phyloP scores from a whole-genome alignment of 2,113 vertebrate species.

The Lagopus muta region DNA sequence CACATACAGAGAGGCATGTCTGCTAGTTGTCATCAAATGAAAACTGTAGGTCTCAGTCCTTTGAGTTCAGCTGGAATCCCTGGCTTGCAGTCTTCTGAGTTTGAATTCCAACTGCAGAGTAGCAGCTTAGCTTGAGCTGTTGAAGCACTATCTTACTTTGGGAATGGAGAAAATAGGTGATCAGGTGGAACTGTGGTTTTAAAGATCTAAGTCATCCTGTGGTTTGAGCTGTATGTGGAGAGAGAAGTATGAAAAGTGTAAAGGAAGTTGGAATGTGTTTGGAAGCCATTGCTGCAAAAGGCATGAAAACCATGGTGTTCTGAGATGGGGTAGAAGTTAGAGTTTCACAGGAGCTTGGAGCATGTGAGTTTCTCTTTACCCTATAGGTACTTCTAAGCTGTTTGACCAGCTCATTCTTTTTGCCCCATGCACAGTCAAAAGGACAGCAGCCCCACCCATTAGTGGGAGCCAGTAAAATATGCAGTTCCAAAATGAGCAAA shows the following conservation, averaged over 20 bases:
- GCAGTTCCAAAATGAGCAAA: background rate
- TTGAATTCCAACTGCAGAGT: background rate
- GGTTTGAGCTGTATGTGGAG: background rate
- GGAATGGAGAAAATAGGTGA: background rate
- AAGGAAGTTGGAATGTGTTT: background rate
- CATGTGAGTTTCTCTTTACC: background rate
- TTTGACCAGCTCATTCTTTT: background rate
- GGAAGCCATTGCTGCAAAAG: background rate
- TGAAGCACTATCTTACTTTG: background rate
- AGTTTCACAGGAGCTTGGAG: background rate
- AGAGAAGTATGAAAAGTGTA: background rate
- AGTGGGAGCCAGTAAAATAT: background rate
- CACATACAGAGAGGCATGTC: background rate
- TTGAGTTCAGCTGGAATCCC: background rate
- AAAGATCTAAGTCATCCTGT: background rate
- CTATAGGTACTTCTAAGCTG: background rate
- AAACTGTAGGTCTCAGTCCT: background rate
- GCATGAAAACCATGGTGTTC: background rate
- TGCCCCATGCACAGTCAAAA: accelerated
- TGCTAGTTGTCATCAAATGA: background rate
- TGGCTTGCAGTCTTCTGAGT: background rate
- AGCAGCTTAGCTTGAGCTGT: background rate
- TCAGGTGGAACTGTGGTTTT: background rate
- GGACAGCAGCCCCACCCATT: no score
- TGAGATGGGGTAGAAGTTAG: background rate